Conservation (phyloP, 2,888 invertebrate genomes). For the Luperina nickerlii region DNA sequence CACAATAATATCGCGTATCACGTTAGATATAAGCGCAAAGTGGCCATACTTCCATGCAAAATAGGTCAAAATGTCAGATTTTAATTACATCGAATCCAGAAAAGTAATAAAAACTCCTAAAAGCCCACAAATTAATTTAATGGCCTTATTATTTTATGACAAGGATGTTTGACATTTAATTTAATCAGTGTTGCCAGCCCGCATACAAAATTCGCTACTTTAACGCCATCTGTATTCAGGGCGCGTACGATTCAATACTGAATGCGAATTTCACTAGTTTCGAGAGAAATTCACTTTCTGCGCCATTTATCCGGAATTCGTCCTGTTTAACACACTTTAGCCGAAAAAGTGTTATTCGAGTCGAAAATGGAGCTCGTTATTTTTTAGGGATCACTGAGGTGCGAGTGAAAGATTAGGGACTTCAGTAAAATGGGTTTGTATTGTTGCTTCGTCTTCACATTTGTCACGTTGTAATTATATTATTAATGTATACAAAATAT, state of each 20-base stretch:
- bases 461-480: neutral
- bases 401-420: slow-evolving; percentile 18
- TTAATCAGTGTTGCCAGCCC: slow-evolving; percentile 60
- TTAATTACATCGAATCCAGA: slow-evolving; percentile 14
- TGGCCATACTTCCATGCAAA: neutral
- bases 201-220: slow-evolving; percentile 68
- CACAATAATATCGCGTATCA: neutral
- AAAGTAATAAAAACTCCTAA: slow-evolving; percentile 51
- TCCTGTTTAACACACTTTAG: slow-evolving; percentile 59
- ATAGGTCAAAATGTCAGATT: neutral
- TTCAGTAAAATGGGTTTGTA: neutral
- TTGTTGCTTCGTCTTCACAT: neutral
- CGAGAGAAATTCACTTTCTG: slow-evolving; percentile 85
- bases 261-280: slow-evolving; percentile 82
- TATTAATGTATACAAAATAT: neutral
- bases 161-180: slow-evolving; percentile 66
- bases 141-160: slow-evolving; percentile 59
- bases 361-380: slow-evolving; percentile 39
- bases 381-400: slow-evolving; percentile 36
- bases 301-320: slow-evolving; percentile 73
- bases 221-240: slow-evolving; percentile 73
- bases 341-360: slow-evolving; percentile 32
- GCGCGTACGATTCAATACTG: slow-evolving; percentile 71
- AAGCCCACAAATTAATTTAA: slow-evolving; percentile 56
- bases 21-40: neutral